phyloP scores from a whole-genome alignment of 2,113 vertebrate genomes.

The Podilymbus podiceps region DNA sequence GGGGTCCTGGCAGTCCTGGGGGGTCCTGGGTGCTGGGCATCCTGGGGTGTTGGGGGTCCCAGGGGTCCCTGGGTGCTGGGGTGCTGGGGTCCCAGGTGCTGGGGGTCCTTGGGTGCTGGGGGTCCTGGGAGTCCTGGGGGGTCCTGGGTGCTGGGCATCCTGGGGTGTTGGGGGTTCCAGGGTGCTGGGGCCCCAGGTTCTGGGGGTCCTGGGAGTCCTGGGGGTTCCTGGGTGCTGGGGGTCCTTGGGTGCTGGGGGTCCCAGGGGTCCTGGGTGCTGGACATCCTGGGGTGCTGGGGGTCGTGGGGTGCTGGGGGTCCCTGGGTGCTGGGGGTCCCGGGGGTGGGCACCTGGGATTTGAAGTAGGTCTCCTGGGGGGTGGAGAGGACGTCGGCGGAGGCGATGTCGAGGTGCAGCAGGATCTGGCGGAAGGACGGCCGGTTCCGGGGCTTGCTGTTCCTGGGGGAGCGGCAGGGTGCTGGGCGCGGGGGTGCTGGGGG shows the following conservation, averaged over 20 bases:
- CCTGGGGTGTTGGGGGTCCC: no score
- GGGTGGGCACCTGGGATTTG: constrained; percentile 83
- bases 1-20: neutral
- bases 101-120: neutral
- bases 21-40: neutral
- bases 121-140: neutral
- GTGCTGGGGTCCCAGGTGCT: neutral
- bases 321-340: neutral
- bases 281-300: neutral
- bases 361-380: constrained; percentile 97
- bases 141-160: no score
- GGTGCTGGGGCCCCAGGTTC: no score
- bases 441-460: constrained; percentile 95
- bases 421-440: constrained; percentile 96
- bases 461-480: neutral
- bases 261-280: neutral
- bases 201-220: no score
- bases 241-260: neutral
- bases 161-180: no score
- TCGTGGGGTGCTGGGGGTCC: neutral
- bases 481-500: constrained; percentile 65
- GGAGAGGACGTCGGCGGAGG: constrained; percentile 92
- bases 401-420: constrained; percentile 93
- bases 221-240: neutral
- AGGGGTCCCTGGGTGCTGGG: no score